Evolutionary conservation across 2,888 invertebrate species (phyloP), one percentile per base, ranked within the genome.

Genomic region (Heliconius charithonia): DNA sequence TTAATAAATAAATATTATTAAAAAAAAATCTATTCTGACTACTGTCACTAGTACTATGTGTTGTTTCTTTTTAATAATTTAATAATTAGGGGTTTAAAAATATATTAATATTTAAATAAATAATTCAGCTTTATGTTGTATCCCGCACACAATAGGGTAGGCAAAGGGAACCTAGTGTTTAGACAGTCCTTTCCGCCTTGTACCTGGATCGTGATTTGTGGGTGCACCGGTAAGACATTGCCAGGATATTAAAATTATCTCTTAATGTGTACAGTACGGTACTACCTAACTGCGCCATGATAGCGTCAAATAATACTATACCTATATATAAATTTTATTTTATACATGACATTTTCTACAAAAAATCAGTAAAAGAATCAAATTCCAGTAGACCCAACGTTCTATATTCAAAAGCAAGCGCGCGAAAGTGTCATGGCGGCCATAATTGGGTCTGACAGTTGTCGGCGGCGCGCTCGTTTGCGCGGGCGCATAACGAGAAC

Each of bases 381-480:
- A 81, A 83, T 80, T 82, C 82, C 82, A 83, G 77, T 75, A 83
- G 76, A 72, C 80, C 76, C 71, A 78, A 86, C 85, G 87, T 91
- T 92, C 92, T 92, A 92, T 87, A 92, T 92, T 91, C 90, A 90
- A 92, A 91, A 90, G 89, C 93, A 91, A 91, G 84, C 90, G 93
- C 92, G 91, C 90, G 84, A 88, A 92, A 90, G 89, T 92, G 89
- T 93, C 93, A 89, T 90, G 90, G 90, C 90, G 83, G 89, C 90
- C 91, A 90, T 94, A 94, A 94, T 94, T 93, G 92, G 87, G 87
- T 90, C 83, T 92, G 94, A 94, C 94, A 94, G 93, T 91, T 91
- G 89, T 87, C 88, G 88, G 88, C 88, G 89, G 86, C 86, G 85
- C 85, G 86, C 90, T 91, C 87, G 90, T 92, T 92, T 90, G 92